Percentiles rank a stretch among this genome's conserved stretches.
Evolutionary conservation across 2,797 vertebrate genomes (phyloP).

Genomic region (Pipistrellus kuhlii): DNA sequence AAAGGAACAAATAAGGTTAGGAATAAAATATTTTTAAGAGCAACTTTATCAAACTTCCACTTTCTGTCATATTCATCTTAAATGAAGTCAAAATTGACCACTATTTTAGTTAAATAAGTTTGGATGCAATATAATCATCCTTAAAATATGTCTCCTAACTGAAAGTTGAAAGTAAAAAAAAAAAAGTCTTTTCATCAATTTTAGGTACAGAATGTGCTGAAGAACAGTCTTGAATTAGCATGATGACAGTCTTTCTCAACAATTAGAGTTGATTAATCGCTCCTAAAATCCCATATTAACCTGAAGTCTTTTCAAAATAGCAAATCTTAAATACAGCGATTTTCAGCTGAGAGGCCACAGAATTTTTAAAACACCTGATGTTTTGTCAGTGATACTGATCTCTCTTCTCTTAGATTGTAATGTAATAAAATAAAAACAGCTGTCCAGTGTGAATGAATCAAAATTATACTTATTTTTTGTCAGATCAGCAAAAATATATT

Average conservation of each 20-base stretch:
- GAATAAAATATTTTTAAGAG: conserved; percentile 1
- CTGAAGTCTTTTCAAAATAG: background rate
- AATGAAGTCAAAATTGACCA: conserved; percentile 46
- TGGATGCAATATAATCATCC: conserved; percentile 5
- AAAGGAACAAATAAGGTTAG: background rate
- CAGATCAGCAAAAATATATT: background rate
- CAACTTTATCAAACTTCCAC: background rate
- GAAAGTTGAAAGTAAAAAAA: conserved; percentile 14
- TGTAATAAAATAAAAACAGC: background rate
- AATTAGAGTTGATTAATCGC: conserved; percentile 27
- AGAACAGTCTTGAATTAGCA: background rate
- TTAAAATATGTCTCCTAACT: conserved; percentile 26
- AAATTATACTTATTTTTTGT: background rate
- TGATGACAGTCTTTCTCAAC: background rate
- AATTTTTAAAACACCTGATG: background rate
- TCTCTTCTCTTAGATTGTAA: background rate
- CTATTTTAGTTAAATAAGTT: conserved; percentile 54
- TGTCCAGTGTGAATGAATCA: background rate
- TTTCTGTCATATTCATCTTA: conserved; percentile 16
- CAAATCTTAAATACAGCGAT: background rate
- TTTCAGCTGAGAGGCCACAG: background rate
- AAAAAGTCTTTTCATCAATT: conserved; percentile 16
- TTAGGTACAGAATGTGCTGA: conserved; percentile 17
- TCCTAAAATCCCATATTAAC: conserved; percentile 25
- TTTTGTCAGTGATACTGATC: background rate